Conservation (phyloP, 1,140 invertebrate genomes). For the Brachionus koreanus region DNA sequence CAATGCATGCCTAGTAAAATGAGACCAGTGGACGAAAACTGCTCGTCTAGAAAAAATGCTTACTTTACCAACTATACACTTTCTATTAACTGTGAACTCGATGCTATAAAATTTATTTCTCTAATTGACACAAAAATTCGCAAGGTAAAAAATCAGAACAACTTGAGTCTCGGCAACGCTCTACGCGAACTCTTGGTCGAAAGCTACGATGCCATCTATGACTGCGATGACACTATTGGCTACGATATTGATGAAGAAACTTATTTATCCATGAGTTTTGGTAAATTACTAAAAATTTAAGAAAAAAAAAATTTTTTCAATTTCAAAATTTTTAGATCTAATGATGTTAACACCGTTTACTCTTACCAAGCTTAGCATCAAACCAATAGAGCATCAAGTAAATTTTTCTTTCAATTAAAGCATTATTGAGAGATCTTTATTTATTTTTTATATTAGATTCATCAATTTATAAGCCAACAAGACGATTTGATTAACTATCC, state of each 20-base stretch:
- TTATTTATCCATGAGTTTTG: conserved; percentile 26
- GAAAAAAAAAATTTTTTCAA: background rate
- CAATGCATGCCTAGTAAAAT: conserved; percentile 19
- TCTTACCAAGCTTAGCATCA: background rate
- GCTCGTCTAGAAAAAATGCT: background rate
- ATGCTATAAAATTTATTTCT: conserved; percentile 2
- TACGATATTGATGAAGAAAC: conserved; percentile 3
- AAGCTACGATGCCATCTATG: background rate
- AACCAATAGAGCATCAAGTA: conserved; percentile 25
- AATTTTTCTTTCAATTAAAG: too few species aligned
- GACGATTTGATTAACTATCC: conserved; percentile 24
- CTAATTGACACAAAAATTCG: background rate
- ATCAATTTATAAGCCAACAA: conserved; percentile 27
- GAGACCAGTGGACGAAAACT: background rate
- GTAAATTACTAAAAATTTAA: background rate
- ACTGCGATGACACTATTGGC: background rate
- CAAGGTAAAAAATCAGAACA: conserved; percentile 20
- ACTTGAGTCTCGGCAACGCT: background rate
- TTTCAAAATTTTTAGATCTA: background rate
- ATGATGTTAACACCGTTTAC: conserved; percentile 17
- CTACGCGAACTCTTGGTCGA: background rate
- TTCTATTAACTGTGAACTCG: background rate
- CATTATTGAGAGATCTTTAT: too few species aligned
- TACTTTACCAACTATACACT: conserved; percentile 1
- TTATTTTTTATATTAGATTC: background rate